Evolutionary conservation across 2,888 invertebrate genomes (phyloP), one percentile per base, ranked within the genome.

Genomic region (Lochmaea capreae): DNA sequence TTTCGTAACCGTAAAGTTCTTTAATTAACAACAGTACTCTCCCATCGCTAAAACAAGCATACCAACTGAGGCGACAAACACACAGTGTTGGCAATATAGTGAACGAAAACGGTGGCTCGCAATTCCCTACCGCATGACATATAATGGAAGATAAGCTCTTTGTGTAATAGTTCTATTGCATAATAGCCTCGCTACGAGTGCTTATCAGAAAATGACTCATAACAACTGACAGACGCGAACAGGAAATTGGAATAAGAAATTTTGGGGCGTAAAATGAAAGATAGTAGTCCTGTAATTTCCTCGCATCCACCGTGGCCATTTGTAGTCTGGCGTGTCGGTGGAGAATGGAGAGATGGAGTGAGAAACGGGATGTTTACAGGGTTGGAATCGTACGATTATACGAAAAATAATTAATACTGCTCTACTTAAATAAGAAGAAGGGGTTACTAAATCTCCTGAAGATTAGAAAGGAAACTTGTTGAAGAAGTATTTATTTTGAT

Each of bases 231-330:
- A 87, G 87, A 87, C 87, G 87, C 87, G 87, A 87, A 87, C 86
- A 85, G 87, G 92, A 92, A 91, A 92, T 92, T 92, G 92, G 91
- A 91, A 92, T 92, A 92, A 92, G 92, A 92, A 92, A 92, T 91
- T 92, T 91, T 91, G 90, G 91, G 91, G 91, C 91, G 91, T 91
- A 91, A 91, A 91, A 91, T 91, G 91, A 91, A 91, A 91, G 91
- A 92, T 92, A 92, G 91, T 91, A 90, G 91, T 90, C 90, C 91
- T 89, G 91, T 91, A 91, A 91, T 91, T 91, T 91, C 91, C 91
- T 91, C 90, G 85, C 84, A 85, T 85, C 84, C 78, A 80, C 82
- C 79, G 78, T 79, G 82, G 80, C 79, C 83, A 84, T 83, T 84
- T 83, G 82, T 83, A 85, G 84, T 84, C 79, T 82, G 83, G 79